These are phyloP conservation scores for Anas acuta DNA, from an alignment of 2,797 vertebrate species.

Conservation along the genomic window DNA sequence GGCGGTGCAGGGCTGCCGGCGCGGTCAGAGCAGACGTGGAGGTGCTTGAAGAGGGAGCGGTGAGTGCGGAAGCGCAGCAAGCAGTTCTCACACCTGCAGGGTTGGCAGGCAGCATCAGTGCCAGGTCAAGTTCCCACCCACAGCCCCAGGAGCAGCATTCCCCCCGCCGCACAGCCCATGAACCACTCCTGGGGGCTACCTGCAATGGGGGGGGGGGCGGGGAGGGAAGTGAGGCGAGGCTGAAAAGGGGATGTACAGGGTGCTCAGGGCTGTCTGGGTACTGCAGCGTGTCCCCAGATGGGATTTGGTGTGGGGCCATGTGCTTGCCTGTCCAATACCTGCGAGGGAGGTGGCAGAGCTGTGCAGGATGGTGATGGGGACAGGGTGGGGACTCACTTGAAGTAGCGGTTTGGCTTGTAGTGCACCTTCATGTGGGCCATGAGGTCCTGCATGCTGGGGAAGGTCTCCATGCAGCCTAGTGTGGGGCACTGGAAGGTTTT, in stretches of 20 bases:
- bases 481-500: slow-evolving; percentile 88
- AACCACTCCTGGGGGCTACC: background rate
- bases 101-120: accelerated
- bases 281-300: background rate
- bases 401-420: slow-evolving; percentile 95
- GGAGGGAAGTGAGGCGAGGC: background rate
- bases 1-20: slow-evolving; percentile 75
- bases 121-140: accelerated
- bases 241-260: accelerated
- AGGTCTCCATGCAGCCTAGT: slow-evolving; percentile 82
- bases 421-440: slow-evolving; percentile 92
- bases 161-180: too few relatives aligned
- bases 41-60: slow-evolving; percentile 92
- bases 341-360: background rate
- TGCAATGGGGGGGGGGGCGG: too few relatives aligned
- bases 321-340: background rate
- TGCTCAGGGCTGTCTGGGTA: background rate
- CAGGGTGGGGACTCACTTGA: slow-evolving; percentile 84
- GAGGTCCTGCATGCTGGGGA: slow-evolving; percentile 92
- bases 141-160: background rate
- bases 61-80: slow-evolving; percentile 90
- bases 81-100: slow-evolving; percentile 91
- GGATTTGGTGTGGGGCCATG: accelerated
- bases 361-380: background rate
- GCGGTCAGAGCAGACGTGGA: slow-evolving; percentile 92